Percentiles rank a stretch among this genome's conserved stretches.
phyloP scores from a whole-genome alignment of 2,888 invertebrate species.

The Andrena fulva region DNA sequence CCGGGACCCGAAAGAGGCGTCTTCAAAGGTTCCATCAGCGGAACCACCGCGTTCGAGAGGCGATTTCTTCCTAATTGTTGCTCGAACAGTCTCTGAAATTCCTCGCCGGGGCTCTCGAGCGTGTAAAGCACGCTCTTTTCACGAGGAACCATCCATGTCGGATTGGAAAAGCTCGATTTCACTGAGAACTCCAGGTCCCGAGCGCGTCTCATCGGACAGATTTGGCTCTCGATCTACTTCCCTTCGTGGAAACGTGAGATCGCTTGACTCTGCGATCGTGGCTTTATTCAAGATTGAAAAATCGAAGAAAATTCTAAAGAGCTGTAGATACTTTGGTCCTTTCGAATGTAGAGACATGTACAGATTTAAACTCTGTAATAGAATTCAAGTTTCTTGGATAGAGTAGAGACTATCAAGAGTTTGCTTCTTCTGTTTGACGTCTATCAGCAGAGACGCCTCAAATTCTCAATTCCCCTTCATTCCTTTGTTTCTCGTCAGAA shows the following conservation, averaged over 20 bases:
- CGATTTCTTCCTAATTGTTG: slow-evolving; percentile 46
- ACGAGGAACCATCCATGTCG: background rate
- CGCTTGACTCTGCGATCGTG: too few species aligned
- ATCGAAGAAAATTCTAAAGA: too few species aligned
- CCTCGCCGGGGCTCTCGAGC: slow-evolving; percentile 3
- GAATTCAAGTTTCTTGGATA: too few species aligned
- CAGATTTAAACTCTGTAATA: too few species aligned
- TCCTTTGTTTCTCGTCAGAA: background rate
- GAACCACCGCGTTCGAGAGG: slow-evolving; percentile 10
- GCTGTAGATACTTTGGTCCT: too few species aligned
- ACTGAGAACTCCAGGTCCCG: background rate
- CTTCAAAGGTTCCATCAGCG: slow-evolving; percentile 6
- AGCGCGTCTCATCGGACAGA: background rate
- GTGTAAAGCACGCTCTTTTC: slow-evolving; percentile 16
- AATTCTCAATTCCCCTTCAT: too few species aligned
- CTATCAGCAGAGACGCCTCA: too few species aligned
- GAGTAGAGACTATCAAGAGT: too few species aligned
- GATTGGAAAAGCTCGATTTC: background rate
- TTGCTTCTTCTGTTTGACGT: too few species aligned
- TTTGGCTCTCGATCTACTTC: background rate
- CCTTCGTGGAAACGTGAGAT: too few species aligned
- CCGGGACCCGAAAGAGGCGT: slow-evolving; percentile 16
- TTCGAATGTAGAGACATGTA: too few species aligned
- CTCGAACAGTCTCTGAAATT: slow-evolving; percentile 3
- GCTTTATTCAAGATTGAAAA: too few species aligned